Evolutionary conservation across 2,113 vertebrate species (phyloP).

Genomic region (Gavia stellata): DNA sequence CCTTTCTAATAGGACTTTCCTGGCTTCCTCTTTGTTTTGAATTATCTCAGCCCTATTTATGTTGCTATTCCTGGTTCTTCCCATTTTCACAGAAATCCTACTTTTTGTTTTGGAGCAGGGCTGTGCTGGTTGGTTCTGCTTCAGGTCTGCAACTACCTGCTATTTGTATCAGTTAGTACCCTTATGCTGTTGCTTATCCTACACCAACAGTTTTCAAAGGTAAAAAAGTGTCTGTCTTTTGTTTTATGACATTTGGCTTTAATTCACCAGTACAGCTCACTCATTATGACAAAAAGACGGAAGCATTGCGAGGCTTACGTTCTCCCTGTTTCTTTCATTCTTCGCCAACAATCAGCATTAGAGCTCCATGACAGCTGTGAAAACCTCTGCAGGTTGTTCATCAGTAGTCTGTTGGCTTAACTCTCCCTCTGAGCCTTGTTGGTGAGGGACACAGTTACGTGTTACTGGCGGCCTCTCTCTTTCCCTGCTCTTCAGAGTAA

Average conservation of each 20-base stretch:
- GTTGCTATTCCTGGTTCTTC: neutral
- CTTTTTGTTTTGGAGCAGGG: neutral
- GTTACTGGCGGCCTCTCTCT: neutral
- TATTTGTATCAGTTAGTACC: neutral
- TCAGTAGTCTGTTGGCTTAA: rapidly evolving
- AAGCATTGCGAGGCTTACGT: neutral
- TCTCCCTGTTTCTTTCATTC: too few relatives aligned
- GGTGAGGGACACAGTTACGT: rapidly evolving
- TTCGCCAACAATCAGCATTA: neutral
- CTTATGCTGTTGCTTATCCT: neutral
- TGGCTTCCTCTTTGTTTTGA: neutral
- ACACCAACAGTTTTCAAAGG: neutral
- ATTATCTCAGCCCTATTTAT: neutral
- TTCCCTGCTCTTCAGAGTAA: neutral
- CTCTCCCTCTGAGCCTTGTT: neutral
- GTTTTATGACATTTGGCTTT: neutral
- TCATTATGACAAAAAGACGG: rapidly evolving
- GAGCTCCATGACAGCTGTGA: neutral
- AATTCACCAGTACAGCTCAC: neutral
- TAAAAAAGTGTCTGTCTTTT: neutral
- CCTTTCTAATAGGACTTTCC: neutral
- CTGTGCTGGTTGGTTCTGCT: neutral
- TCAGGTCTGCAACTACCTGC: neutral
- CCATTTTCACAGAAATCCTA: neutral
- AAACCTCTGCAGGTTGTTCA: neutral